Percentiles rank a stretch among this genome's conserved stretches.
phyloP scores from a whole-genome alignment of 2,888 invertebrate genomes.

The Odontomyia ornata region DNA sequence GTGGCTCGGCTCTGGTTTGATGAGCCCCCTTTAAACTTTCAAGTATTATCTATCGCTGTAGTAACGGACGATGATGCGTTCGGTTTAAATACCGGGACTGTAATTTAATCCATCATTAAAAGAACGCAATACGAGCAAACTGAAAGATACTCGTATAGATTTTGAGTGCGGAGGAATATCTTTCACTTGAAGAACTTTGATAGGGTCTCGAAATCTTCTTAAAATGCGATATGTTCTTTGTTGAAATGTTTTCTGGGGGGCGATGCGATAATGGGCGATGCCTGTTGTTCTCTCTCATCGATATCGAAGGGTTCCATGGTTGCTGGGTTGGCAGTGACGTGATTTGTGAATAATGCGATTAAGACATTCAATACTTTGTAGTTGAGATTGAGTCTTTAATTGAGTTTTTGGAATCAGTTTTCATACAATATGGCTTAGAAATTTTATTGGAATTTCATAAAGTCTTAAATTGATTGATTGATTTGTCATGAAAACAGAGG shows the following conservation, averaged over 20 bases:
- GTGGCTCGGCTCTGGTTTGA: conserved; percentile 14
- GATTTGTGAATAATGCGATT: not conserved
- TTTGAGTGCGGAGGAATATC: conserved; percentile 22
- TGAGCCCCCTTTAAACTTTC: conserved; percentile 27
- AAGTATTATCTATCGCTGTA: conserved; percentile 1
- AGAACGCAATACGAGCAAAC: not conserved
- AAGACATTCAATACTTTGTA: no score
- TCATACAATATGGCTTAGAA: no score
- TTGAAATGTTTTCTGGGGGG: not conserved
- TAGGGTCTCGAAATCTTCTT: conserved; percentile 6
- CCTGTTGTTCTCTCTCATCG: not conserved
- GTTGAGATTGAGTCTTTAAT: no score
- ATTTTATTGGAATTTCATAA: no score
- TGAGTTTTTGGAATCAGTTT: no score
- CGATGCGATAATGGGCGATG: not conserved
- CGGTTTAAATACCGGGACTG: conserved; percentile 27
- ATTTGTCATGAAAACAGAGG: no score
- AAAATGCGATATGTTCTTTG: not conserved
- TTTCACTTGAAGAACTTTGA: not conserved
- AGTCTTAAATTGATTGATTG: no score
- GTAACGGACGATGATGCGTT: conserved; percentile 16
- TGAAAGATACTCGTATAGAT: not conserved
- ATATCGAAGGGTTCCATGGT: not conserved
- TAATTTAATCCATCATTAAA: conserved; percentile 42
- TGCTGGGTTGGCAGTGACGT: not conserved